Conservation (phyloP, 2,113 vertebrate genomes). For the Gulo gulo region DNA sequence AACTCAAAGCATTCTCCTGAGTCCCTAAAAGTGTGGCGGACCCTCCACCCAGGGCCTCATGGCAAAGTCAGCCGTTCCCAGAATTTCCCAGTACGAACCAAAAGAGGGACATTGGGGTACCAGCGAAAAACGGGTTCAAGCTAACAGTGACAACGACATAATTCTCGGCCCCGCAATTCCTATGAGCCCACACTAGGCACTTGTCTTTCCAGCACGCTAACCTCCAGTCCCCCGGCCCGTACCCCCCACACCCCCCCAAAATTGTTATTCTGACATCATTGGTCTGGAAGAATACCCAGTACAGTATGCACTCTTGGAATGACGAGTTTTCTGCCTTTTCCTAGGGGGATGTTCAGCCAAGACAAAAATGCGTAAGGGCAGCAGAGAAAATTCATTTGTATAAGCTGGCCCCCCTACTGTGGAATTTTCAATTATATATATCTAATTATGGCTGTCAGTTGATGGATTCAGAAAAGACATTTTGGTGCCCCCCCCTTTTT, state of each 20-base stretch:
- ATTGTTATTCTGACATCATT: constrained; percentile 87
- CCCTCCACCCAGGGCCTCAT: too few relatives aligned
- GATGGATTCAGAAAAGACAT: constrained; percentile 92
- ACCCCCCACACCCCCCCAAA: constrained; percentile 16
- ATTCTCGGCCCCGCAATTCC: not conserved
- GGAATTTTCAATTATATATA: constrained; percentile 96
- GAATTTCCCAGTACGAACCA: constrained; percentile 79
- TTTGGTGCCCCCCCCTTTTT: constrained; percentile 90
- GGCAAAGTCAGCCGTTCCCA: not conserved
- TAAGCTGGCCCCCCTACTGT: constrained; percentile 88
- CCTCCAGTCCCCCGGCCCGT: not conserved
- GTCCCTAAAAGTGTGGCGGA: not conserved
- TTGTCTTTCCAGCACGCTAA: not conserved
- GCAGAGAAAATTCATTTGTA: constrained; percentile 90
- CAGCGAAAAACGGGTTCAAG: not conserved
- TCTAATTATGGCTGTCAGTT: constrained; percentile 98
- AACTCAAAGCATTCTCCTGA: not conserved
- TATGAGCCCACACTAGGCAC: constrained; percentile 1
- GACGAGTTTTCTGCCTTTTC: constrained; percentile 85
- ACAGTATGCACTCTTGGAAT: constrained; percentile 84
- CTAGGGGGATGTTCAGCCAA: constrained; percentile 80
- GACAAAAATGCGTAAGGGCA: constrained; percentile 87
- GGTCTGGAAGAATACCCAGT: constrained; percentile 82
- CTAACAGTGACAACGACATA: not conserved
- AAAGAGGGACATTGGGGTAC: constrained; percentile 28